Base-by-base conservation (phyloP, 1,140 invertebrate genomes). In the Papilio polytes region DNA sequence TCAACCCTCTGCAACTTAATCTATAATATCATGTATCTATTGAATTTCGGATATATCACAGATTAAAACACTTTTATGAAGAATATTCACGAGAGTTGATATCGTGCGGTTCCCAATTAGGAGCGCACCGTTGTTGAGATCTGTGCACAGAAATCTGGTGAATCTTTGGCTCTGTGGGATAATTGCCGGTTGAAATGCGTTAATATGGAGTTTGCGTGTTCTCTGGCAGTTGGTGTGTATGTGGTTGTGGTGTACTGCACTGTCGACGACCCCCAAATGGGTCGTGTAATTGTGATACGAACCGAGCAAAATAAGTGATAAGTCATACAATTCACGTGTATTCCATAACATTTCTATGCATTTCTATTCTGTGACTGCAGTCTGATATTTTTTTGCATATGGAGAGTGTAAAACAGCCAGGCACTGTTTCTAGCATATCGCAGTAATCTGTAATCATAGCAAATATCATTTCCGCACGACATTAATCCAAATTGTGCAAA, bases 111-210 rank as follows among this genome's bases (percentile, higher is more conserved):
- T 70, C 63, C 74, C 41, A 76, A 76, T 76, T 76, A 76, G 74
- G 44, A 46, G 44, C 41, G 44, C 46, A 76, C 46, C 41, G 72
- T 73, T 46, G 72, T 46, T 13, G 74, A 53, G 74, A 51, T 48
- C 44, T 53, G 76, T 59, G 79, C 56, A 59, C 80, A 59, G 59
- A 84, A 86, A 86, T 86, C 73, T 81, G 81, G 70, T 83, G 82
- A 85, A 84, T 84, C 81, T 83, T 87, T 82, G 84, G 82, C 83
- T 86, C 63, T 77, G 78, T 36, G 31, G 26, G 70, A 77, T 85
- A 87, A 90, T 87, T 87, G 86, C 77, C 87, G 85, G 78, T 83
- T 84, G 85, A 89, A 88, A 88, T 87, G 84, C 85, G 85, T 86
- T 89, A 89, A 90, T 89, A 85, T 85, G 84, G 80, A 79, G 48